These are phyloP conservation scores for Nasonia oneida DNA, from an alignment of 2,888 invertebrate species.

Conservation along the genomic window DNA sequence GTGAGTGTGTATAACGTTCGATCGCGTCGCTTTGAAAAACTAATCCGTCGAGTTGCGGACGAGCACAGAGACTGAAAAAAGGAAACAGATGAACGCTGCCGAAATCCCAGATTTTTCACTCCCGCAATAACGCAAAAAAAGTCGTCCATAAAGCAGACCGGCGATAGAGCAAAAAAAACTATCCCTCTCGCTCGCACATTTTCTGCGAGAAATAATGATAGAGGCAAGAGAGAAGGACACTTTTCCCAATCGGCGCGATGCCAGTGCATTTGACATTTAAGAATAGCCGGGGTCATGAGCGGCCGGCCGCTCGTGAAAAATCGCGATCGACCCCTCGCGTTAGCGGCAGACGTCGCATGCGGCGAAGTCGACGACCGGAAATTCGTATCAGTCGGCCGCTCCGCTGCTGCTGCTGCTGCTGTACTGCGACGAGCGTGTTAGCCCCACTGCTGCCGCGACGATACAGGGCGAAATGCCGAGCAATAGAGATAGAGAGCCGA, in stretches of 20 bases:
- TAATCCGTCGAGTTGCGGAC: neutral
- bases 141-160: neutral
- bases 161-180: neutral
- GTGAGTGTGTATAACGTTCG: neutral
- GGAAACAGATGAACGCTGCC: neutral
- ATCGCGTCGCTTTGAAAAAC: neutral
- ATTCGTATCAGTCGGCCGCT: slow-evolving; percentile 57
- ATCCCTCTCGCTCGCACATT: neutral
- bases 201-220: neutral
- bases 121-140: neutral
- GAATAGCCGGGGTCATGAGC: slow-evolving; percentile 48
- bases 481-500: slow-evolving; percentile 33
- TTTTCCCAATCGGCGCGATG: slow-evolving; percentile 54
- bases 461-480: slow-evolving; percentile 31
- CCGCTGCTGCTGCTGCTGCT: neutral
- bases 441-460: neutral
- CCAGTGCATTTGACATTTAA: slow-evolving; percentile 60
- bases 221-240: neutral
- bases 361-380: slow-evolving; percentile 59
- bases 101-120: slow-evolving; percentile 12
- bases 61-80: neutral
- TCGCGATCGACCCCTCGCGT: slow-evolving; percentile 51
- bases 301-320: slow-evolving; percentile 56
- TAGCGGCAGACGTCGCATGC: slow-evolving; percentile 43
- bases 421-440: slow-evolving; percentile 13